These are phyloP conservation scores for Scaptomyza flava DNA, from an alignment of 2,888 invertebrate species.

Conservation along the genomic window DNA sequence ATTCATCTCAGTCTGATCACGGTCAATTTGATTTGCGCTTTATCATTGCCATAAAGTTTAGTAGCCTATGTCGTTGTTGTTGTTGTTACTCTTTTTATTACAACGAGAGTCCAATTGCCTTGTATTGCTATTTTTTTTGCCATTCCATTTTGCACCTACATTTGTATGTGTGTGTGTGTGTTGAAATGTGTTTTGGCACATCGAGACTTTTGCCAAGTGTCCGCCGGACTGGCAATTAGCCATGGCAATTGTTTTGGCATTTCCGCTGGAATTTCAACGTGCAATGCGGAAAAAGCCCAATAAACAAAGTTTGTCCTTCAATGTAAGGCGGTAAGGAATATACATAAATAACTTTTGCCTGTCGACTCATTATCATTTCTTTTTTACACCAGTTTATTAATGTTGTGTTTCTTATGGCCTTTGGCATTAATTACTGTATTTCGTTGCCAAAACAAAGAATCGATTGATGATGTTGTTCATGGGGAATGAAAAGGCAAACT, in stretches of 20 bases:
- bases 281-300: constrained; percentile 38
- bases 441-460: constrained; percentile 49
- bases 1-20: constrained; percentile 29
- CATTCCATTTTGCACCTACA: constrained; percentile 62
- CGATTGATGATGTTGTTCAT: constrained; percentile 12
- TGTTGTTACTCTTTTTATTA: constrained; percentile 27
- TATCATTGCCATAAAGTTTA: constrained; percentile 31
- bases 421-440: constrained; percentile 55
- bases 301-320: constrained; percentile 60
- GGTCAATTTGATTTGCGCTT: constrained; percentile 58
- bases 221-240: constrained; percentile 65
- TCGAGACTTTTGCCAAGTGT: constrained; percentile 16
- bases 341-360: constrained; percentile 39
- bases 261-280: constrained; percentile 67
- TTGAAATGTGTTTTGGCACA: background rate
- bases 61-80: constrained; percentile 1
- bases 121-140: constrained; percentile 21
- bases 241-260: constrained; percentile 63
- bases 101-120: constrained; percentile 51
- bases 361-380: constrained; percentile 54
- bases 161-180: constrained; percentile 1
- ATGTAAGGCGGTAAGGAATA: constrained; percentile 12
- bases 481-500: background rate
- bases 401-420: constrained; percentile 25
- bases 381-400: constrained; percentile 39